phyloP scores from a whole-genome alignment of 2,888 invertebrate species.

The Phaedon cochleariae region DNA sequence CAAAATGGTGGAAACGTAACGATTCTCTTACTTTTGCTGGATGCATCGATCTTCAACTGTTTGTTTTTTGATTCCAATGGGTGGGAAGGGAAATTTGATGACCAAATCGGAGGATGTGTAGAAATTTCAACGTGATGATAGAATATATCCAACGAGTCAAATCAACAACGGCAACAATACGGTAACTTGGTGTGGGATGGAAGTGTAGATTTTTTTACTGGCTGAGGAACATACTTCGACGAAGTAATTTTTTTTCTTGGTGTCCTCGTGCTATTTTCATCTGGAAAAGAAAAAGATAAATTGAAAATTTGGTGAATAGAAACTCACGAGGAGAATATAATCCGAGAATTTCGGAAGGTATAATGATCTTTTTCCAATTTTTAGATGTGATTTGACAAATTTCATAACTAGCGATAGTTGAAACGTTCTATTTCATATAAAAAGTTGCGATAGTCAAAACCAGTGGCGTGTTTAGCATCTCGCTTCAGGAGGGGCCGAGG shows the following conservation, averaged over 20 bases:
- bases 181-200: not conserved
- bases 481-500: too few species aligned
- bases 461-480: too few species aligned
- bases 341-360: too few species aligned
- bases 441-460: too few species aligned
- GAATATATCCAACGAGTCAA: constrained; percentile 12
- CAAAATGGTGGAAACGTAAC: constrained; percentile 4
- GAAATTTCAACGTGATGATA: not conserved
- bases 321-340: too few species aligned
- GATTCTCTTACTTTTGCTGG: constrained; percentile 3
- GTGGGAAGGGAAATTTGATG: not conserved
- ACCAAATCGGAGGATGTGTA: not conserved
- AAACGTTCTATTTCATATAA: too few species aligned
- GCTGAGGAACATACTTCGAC: not conserved
- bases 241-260: not conserved
- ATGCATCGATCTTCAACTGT: not conserved
- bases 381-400: too few species aligned
- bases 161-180: not conserved
- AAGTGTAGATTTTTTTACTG: not conserved
- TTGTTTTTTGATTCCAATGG: not conserved
- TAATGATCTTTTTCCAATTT: too few species aligned
- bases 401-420: too few species aligned
- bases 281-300: not conserved
- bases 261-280: not conserved
- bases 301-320: too few species aligned